Evolutionary conservation across 2,113 vertebrate species (phyloP).

Genomic region (Pedionomus torquatus): DNA sequence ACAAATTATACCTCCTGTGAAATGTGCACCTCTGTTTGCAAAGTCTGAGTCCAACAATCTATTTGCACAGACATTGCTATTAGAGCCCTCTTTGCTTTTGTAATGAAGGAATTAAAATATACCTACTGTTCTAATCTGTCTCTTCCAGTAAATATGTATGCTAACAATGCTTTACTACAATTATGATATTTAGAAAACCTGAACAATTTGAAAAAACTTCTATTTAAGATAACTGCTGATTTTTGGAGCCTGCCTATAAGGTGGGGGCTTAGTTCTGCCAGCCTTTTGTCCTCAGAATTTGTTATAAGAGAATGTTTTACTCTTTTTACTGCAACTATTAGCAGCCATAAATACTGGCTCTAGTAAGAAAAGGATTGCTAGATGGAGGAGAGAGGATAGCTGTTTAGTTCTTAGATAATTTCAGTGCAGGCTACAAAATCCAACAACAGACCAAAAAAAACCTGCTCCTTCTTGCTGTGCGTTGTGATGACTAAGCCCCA

Average conservation of each 20-base stretch:
- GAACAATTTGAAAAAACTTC: background rate
- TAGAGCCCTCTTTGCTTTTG: too few relatives aligned
- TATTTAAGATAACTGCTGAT: background rate
- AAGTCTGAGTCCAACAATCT: background rate
- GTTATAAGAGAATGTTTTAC: background rate
- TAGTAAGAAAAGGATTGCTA: background rate
- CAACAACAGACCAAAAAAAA: background rate
- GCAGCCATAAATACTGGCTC: background rate
- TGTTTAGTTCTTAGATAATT: background rate
- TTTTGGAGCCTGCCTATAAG: background rate
- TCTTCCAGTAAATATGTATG: background rate
- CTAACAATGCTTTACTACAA: too few relatives aligned
- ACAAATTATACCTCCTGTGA: background rate
- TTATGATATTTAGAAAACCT: too few relatives aligned
- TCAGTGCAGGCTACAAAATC: background rate
- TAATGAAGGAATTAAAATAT: background rate
- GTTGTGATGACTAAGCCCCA: background rate
- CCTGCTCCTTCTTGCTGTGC: background rate
- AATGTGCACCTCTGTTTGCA: background rate
- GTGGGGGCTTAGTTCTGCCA: background rate
- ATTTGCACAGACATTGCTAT: background rate
- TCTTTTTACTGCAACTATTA: background rate
- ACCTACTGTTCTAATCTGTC: background rate
- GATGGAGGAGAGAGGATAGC: background rate
- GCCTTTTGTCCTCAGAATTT: background rate